Base-by-base conservation (phyloP, 2,797 vertebrate species). In the Pangasius krempfi region DNA sequence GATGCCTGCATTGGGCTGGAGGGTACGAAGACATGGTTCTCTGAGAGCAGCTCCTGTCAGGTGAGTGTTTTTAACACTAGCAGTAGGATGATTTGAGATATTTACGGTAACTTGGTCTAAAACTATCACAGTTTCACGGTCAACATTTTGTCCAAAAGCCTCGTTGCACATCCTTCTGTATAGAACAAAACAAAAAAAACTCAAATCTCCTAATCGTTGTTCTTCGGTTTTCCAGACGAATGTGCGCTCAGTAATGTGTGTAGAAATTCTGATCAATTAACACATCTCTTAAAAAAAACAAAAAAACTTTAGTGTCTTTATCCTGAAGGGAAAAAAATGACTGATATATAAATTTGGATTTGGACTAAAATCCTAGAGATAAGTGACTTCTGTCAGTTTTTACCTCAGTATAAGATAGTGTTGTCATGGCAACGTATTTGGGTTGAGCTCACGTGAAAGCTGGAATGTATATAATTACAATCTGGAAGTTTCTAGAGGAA, bases 1-100 rank as follows among this genome's bases (percentile, higher is more conserved):
- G 66, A 88, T 89, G 88, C 85, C 58, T 88, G 75, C 85, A 33
- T n/a, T 64, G 54, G 62, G 50, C 88, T 56, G 44, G 87, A 89
- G 80, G 73, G 56, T 16, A 78, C 66, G 52, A 58, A 56, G 78
- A 64, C 76, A 89, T 90, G 89, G 84, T 66, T 78, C 80, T 84
- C 50, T 89, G 79, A 89, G 73, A 70, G 75, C 83, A 88, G 56
- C 78, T 54, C 37, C 64, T 86, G 25, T 60, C 75, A 90, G 88
- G 91, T 92, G 78, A 89, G 91, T 86, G 16, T 1, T 12, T 22
- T 58, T 9, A n/a, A 84, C 81, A 27, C 1, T 14, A 27, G 8
- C 6, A 16, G 27, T 7, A 3, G n/a, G 73, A 75, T n/a, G 37
- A 6, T 14, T 5, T 5, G 4, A 76, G 0, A 76, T 76, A 1